phyloP scores from a whole-genome alignment of 1,140 invertebrate genomes.

The Daktulosphaira vitifoliae region DNA sequence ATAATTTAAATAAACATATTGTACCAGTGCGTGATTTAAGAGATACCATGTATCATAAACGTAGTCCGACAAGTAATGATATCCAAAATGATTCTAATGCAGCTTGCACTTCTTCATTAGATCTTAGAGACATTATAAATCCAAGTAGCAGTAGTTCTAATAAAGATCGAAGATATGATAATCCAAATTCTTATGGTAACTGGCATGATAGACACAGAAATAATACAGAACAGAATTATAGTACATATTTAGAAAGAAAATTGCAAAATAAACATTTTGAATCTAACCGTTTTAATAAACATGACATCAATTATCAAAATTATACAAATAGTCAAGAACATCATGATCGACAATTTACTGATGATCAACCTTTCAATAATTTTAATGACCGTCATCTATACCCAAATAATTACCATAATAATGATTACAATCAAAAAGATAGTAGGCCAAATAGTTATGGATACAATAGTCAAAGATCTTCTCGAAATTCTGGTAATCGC shows the following conservation, averaged over 20 bases:
- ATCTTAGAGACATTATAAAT: conserved; percentile 16
- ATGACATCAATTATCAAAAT: not conserved
- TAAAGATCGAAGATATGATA: not conserved
- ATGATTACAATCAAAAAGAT: not conserved
- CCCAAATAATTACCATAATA: conserved; percentile 6
- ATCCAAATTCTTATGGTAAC: not conserved
- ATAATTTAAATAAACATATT: not conserved
- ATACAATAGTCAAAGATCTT: not conserved
- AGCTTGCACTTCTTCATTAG: not conserved
- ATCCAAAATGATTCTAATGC: not conserved
- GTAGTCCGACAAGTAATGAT: not conserved
- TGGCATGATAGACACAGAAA: not conserved
- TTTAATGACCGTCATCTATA: not conserved
- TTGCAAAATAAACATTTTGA: not conserved
- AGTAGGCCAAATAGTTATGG: not conserved
- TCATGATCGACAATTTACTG: not conserved
- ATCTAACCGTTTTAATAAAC: not conserved
- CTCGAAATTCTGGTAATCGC: not conserved
- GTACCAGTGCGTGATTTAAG: conserved; percentile 5
- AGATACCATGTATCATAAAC: conserved; percentile 1
- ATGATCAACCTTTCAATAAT: not conserved
- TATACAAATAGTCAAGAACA: not conserved
- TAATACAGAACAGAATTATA: not conserved
- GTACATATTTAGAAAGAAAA: not conserved
- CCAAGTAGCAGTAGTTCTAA: not conserved